These are phyloP conservation scores for Littorina saxatilis DNA, from an alignment of 1,140 invertebrate genomes.

Conservation along the genomic window DNA sequence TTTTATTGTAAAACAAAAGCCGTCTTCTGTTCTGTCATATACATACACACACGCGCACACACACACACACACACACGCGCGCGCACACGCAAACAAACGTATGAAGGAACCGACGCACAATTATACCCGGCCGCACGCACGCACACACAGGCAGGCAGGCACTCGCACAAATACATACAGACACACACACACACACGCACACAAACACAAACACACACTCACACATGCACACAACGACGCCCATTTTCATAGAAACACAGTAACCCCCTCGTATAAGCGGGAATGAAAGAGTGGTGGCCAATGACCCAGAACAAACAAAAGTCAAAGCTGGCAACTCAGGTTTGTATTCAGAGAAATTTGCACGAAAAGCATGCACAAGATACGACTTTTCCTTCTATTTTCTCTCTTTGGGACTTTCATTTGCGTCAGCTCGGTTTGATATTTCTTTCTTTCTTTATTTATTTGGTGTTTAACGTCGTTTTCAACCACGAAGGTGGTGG, in stretches of 20 bases:
- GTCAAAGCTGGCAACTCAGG: not conserved
- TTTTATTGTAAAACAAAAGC: too few relatives aligned
- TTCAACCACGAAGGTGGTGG: too few relatives aligned
- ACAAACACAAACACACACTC: not conserved
- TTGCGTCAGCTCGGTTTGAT: too few relatives aligned
- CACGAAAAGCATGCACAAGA: too few relatives aligned
- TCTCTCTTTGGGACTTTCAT: too few relatives aligned
- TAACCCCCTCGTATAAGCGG: too few relatives aligned
- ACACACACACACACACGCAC: constrained; percentile 5
- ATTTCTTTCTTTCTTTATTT: too few relatives aligned
- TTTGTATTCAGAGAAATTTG: too few relatives aligned
- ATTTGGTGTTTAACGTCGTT: too few relatives aligned
- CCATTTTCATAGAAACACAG: too few relatives aligned
- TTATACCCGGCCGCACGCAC: not conserved
- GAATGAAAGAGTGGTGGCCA: not conserved
- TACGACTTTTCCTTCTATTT: too few relatives aligned
- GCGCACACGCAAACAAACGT: constrained; percentile 27
- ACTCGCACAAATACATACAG: not conserved
- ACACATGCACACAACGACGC: too few relatives aligned
- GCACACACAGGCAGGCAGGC: constrained; percentile 1
- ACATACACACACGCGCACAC: constrained; percentile 11
- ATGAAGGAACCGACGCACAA: not conserved
- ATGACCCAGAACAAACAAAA: not conserved
- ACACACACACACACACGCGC: constrained; percentile 10
- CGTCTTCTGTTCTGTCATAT: not conserved